These are phyloP conservation scores for Thecophora atra DNA, from an alignment of 2,888 invertebrate genomes.

Conservation along the genomic window DNA sequence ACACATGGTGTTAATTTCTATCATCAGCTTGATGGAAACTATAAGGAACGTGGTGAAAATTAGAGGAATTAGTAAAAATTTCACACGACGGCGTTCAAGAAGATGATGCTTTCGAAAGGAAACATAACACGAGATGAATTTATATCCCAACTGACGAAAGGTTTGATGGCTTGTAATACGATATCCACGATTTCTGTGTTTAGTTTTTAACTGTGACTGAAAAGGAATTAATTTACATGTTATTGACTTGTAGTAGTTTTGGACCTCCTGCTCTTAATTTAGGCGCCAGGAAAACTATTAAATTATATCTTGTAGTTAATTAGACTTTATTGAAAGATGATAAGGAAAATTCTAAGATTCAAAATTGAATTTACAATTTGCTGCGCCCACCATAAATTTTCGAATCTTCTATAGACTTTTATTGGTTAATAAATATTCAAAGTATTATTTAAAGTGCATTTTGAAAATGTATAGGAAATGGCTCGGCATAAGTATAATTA, in stretches of 20 bases:
- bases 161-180: conserved; percentile 21
- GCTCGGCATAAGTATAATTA: no score
- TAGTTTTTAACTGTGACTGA: neutral
- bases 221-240: conserved; percentile 1
- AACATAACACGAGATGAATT: neutral
- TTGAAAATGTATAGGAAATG: no score
- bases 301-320: neutral
- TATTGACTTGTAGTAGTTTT: neutral
- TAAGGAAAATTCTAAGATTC: no score
- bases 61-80: neutral
- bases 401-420: no score
- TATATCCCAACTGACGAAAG: conserved; percentile 17
- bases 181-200: no score
- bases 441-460: no score
- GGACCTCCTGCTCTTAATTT: neutral
- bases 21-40: neutral
- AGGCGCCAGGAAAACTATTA: conserved; percentile 22
- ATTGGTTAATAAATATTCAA: no score
- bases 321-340: neutral
- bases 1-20: conserved; percentile 47
- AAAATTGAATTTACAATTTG: no score
- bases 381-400: no score
- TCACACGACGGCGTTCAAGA: neutral
- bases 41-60: conserved; percentile 5
- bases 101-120: neutral